Percentiles rank a stretch among this genome's conserved stretches.
Evolutionary conservation across 2,113 vertebrate species (phyloP).

Genomic region (Panurus biarmicus): DNA sequence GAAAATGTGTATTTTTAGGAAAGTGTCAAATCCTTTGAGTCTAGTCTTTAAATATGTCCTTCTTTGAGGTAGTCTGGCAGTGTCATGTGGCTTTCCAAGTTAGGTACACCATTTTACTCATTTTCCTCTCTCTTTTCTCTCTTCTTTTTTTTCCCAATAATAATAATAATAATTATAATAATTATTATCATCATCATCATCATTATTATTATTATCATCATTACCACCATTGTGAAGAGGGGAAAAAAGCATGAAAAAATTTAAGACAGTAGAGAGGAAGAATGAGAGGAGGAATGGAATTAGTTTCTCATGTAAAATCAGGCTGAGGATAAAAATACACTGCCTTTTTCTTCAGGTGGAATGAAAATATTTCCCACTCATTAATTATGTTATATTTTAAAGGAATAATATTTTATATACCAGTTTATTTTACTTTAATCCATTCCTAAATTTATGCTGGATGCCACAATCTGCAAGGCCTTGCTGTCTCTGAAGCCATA

Average conservation of each 20-base stretch:
- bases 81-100: neutral
- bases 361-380: neutral
- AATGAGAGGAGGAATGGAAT: neutral
- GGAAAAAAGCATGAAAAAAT: neutral
- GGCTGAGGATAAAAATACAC: neutral
- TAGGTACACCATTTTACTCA: neutral
- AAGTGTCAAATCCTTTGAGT: neutral
- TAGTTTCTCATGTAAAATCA: neutral
- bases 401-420: neutral
- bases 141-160: neutral
- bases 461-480: neutral
- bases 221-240: neutral
- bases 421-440: neutral
- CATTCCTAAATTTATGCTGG: neutral
- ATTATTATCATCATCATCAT: rapidly evolving
- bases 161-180: neutral
- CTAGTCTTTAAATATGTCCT: neutral
- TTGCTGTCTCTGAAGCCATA: neutral
- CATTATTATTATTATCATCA: neutral
- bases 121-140: neutral
- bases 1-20: neutral
- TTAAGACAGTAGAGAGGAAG: neutral
- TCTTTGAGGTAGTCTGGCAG: neutral
- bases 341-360: neutral
- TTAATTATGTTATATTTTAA: neutral